These are phyloP conservation scores for Channallabes apus DNA, from an alignment of 2,797 vertebrate species.

Conservation along the genomic window DNA sequence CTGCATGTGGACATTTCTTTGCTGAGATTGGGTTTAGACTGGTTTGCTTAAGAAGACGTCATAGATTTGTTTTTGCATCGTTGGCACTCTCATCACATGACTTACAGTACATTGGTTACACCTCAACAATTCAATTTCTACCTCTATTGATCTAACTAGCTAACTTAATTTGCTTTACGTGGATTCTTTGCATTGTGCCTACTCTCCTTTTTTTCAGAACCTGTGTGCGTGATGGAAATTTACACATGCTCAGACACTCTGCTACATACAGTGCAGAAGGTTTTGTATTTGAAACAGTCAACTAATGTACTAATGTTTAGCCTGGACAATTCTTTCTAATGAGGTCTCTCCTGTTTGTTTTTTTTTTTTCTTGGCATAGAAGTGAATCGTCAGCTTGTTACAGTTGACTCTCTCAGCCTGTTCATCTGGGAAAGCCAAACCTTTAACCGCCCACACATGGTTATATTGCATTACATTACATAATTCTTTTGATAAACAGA, in stretches of 20 bases:
- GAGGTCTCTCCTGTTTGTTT: conserved; percentile 41
- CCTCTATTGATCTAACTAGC: neutral
- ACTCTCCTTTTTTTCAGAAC: neutral
- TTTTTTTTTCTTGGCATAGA: conserved; percentile 37
- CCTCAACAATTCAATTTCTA: conserved; percentile 9
- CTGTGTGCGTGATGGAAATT: neutral
- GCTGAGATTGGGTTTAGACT: neutral
- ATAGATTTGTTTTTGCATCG: neutral
- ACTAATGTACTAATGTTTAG: conserved; percentile 62
- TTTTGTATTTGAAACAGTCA: conserved; percentile 62
- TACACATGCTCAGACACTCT: conserved; percentile 32
- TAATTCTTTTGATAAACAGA: conserved; percentile 45
- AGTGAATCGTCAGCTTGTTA: conserved; percentile 45
- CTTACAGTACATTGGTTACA: neutral
- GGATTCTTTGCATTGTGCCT: conserved; percentile 5
- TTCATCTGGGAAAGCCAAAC: conserved; percentile 40
- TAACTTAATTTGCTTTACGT: neutral
- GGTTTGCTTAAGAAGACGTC: neutral
- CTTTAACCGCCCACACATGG: conserved; percentile 39
- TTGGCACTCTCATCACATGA: neutral
- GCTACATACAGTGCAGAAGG: conserved; percentile 43
- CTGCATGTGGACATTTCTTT: neutral
- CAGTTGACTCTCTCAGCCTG: conserved; percentile 25
- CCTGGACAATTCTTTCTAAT: conserved; percentile 51
- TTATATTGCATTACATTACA: conserved; percentile 47